Evolutionary conservation across 2,888 invertebrate species (phyloP).

Genomic region (Euproctis similis): DNA sequence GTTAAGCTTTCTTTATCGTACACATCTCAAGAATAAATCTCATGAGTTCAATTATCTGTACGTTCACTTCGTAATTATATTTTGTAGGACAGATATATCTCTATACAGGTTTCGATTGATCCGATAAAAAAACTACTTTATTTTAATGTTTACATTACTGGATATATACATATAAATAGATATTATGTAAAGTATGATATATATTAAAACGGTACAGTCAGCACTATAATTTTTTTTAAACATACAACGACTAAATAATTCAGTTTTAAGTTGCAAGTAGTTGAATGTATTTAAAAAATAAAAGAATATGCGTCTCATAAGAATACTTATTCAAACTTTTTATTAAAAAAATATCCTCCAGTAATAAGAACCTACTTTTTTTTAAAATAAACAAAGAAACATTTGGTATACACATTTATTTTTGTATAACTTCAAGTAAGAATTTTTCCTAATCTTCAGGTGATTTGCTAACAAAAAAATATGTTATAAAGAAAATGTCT

Average conservation of each 20-base stretch:
- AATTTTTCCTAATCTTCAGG: not conserved
- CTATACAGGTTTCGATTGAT: slow-evolving; percentile 11
- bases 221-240: not conserved
- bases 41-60: slow-evolving; percentile 14
- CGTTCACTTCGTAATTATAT: slow-evolving; percentile 5
- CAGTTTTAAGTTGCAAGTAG: not conserved
- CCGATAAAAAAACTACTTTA: slow-evolving; percentile 12
- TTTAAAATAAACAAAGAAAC: too few species aligned
- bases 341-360: too few species aligned
- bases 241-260: not conserved
- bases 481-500: not conserved
- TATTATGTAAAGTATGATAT: slow-evolving; percentile 5
- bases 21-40: slow-evolving; percentile 26
- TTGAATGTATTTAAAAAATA: too few species aligned
- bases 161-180: slow-evolving; percentile 9
- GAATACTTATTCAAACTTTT: too few species aligned
- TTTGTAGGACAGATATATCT: slow-evolving; percentile 7
- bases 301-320: too few species aligned
- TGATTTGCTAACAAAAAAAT: not conserved
- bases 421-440: not conserved
- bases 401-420: too few species aligned
- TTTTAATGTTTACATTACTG: slow-evolving; percentile 10
- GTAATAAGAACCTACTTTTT: too few species aligned
- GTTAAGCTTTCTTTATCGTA: slow-evolving; percentile 26
- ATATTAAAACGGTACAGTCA: slow-evolving; percentile 7